A percentile compares a stretch with the other conserved stretches of the same genome.
Evolutionary conservation across 2,888 invertebrate genomes (phyloP).

Genomic region (Byasa hedistus): DNA sequence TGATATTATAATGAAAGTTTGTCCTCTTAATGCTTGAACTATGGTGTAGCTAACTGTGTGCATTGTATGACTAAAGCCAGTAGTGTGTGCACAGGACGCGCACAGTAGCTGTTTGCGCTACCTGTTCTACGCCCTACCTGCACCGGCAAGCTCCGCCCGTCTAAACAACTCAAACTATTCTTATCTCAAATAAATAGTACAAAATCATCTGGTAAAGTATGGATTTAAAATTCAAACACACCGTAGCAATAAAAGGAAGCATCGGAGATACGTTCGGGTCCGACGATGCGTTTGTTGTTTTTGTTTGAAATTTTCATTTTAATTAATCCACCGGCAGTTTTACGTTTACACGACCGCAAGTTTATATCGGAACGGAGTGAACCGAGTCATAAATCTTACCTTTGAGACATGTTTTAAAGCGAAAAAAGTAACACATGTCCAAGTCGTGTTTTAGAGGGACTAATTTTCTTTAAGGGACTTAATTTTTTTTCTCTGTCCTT

Average conservation of each 20-base stretch:
- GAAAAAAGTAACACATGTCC: constrained; percentile 79
- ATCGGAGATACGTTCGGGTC: constrained; percentile 31
- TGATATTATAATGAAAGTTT: not conserved
- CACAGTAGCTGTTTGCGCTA: constrained; percentile 74
- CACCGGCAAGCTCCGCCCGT: constrained; percentile 33
- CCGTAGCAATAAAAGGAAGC: constrained; percentile 43
- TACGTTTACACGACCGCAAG: constrained; percentile 63
- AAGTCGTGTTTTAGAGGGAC: constrained; percentile 74
- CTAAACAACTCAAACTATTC: constrained; percentile 53
- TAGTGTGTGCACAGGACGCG: constrained; percentile 71
- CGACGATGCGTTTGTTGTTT: constrained; percentile 37
- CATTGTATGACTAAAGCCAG: constrained; percentile 58
- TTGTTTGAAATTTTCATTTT: constrained; percentile 35
- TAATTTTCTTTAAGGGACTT: constrained; percentile 72
- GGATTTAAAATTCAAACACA: constrained; percentile 63
- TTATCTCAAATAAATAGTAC: constrained; percentile 71
- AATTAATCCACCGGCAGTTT: constrained; percentile 54
- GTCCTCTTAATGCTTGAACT: not conserved
- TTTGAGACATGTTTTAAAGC: constrained; percentile 67
- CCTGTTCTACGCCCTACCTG: constrained; percentile 74
- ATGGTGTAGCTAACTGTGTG: constrained; percentile 27
- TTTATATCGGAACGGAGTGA: constrained; percentile 56
- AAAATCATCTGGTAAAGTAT: constrained; percentile 53
- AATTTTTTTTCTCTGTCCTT: constrained; percentile 47
- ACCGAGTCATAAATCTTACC: constrained; percentile 71